Conservation (phyloP, 2,888 invertebrate species). For the Andrena marginata region DNA sequence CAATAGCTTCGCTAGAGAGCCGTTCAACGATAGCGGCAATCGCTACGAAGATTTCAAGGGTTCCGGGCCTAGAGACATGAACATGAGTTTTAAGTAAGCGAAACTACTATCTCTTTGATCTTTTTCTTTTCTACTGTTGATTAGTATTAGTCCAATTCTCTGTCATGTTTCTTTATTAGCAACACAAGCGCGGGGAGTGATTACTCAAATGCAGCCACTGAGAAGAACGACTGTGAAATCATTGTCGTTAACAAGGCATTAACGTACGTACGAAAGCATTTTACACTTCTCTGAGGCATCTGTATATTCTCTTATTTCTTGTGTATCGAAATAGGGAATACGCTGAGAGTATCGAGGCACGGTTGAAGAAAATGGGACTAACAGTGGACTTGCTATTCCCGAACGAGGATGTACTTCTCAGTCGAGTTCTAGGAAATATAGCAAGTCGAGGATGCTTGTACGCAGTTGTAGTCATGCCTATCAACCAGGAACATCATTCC, state of each 20-base stretch:
- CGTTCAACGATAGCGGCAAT: conserved; percentile 77
- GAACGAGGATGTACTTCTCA: conserved; percentile 94
- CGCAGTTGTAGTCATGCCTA: conserved; percentile 94
- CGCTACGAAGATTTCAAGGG: conserved; percentile 80
- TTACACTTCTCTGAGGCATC: conserved; percentile 62
- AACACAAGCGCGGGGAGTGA: conserved; percentile 72
- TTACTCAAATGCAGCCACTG: conserved; percentile 83
- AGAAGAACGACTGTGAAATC: conserved; percentile 95
- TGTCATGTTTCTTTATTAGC: conserved; percentile 38
- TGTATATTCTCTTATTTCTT: conserved; percentile 16
- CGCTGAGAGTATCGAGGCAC: conserved; percentile 94
- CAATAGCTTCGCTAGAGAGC: conserved; percentile 75
- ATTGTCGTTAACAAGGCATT: conserved; percentile 93
- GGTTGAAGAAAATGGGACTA: conserved; percentile 91
- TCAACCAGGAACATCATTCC: conserved; percentile 94
- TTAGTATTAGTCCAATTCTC: neutral
- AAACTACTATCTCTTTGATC: neutral
- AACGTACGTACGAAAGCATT: conserved; percentile 88
- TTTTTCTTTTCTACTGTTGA: neutral
- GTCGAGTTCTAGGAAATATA: conserved; percentile 93
- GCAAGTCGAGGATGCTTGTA: conserved; percentile 95
- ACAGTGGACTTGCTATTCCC: conserved; percentile 96
- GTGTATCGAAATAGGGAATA: conserved; percentile 88
- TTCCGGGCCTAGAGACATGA: conserved; percentile 71
- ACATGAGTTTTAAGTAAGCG: conserved; percentile 79